These are phyloP conservation scores for Mormyrus proboscirostris DNA, from an alignment of 2,797 vertebrate species.

Conservation along the genomic window DNA sequence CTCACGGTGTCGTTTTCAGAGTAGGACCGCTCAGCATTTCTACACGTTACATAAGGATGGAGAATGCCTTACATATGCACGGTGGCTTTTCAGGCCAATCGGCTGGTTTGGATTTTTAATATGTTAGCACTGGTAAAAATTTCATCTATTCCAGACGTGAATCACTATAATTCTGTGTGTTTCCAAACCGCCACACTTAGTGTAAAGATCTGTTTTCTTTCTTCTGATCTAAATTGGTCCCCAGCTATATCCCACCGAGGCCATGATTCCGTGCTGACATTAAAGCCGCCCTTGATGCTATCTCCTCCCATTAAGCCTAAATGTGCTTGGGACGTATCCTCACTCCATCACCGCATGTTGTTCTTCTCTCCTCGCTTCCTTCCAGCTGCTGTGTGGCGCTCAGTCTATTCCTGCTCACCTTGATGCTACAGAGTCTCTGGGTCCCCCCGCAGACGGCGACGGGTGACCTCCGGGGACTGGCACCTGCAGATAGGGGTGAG, in stretches of 20 bases:
- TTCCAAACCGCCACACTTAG: background rate
- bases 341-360: slow-evolving; percentile 4
- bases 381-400: slow-evolving; percentile 59
- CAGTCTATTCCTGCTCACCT: slow-evolving; percentile 50
- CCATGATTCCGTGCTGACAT: background rate
- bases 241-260: background rate
- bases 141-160: background rate
- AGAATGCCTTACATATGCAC: background rate
- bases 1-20: background rate
- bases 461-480: slow-evolving; percentile 42
- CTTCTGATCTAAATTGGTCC: background rate
- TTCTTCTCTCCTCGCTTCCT: background rate
- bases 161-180: background rate
- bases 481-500: slow-evolving; percentile 49
- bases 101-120: background rate
- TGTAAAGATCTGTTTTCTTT: background rate
- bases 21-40: background rate
- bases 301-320: background rate
- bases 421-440: slow-evolving; percentile 58
- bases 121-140: background rate
- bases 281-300: background rate
- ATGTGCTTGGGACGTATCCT: background rate
- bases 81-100: background rate
- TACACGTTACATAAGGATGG: background rate
- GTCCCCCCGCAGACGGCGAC: slow-evolving; percentile 44